Evolutionary conservation across 1,140 invertebrate genomes (phyloP).

Genomic region (Hestina assimilis): DNA sequence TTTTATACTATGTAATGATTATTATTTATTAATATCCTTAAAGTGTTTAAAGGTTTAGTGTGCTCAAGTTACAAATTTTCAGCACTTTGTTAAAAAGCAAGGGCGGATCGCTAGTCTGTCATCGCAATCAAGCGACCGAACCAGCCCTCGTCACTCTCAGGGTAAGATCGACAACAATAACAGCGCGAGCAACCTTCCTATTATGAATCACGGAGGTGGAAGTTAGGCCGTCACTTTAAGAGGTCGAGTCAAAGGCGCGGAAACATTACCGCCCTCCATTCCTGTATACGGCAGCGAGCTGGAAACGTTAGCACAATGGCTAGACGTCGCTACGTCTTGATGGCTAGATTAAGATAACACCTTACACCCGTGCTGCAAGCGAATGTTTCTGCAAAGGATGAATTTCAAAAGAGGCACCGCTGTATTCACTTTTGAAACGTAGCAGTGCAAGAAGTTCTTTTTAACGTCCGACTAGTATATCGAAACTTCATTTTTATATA

Average conservation of each 20-base stretch:
- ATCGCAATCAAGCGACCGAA: not conserved
- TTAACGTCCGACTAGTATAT: constrained; percentile 3
- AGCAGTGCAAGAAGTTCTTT: constrained; percentile 26
- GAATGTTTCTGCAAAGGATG: constrained; percentile 30
- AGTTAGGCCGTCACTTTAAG: constrained; percentile 14
- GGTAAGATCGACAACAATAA: constrained; percentile 5
- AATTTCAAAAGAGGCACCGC: constrained; percentile 30
- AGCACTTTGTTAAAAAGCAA: no score
- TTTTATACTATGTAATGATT: no score
- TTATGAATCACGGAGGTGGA: constrained; percentile 21
- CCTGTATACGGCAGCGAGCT: constrained; percentile 40
- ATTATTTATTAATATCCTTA: no score
- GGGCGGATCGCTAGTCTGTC: not conserved
- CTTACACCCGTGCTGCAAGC: constrained; percentile 24
- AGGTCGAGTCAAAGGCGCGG: constrained; percentile 40
- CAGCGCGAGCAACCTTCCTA: not conserved
- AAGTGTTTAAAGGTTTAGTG: no score
- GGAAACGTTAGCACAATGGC: constrained; percentile 42
- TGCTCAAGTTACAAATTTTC: no score
- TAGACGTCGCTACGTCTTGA: constrained; percentile 34
- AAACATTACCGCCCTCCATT: constrained; percentile 42
- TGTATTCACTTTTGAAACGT: constrained; percentile 43
- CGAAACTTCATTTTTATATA: no score
- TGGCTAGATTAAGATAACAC: constrained; percentile 54
- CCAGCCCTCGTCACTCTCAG: not conserved